Evolutionary conservation across 2,888 invertebrate genomes (phyloP).

Genomic region (Erebia aethiops): DNA sequence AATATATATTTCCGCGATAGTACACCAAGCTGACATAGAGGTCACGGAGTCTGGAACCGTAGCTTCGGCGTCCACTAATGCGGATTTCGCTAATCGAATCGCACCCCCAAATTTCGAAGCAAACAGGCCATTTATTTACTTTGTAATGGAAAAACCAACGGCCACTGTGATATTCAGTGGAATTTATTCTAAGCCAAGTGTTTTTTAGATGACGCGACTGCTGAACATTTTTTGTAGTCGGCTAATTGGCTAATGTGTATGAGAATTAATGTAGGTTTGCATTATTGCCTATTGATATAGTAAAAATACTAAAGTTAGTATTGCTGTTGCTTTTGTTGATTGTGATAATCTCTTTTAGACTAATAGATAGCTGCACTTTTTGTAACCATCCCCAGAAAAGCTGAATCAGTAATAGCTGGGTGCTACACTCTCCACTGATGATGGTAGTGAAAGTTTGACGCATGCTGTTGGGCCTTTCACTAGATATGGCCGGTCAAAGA

Average conservation of each 20-base stretch:
- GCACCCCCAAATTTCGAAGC: slow-evolving; percentile 84
- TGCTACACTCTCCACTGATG: too few species aligned
- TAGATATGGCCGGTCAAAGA: too few species aligned
- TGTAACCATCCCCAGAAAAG: too few species aligned
- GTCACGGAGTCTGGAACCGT: slow-evolving; percentile 90
- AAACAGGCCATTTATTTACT: slow-evolving; percentile 86
- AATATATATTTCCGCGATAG: slow-evolving; percentile 83
- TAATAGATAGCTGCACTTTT: too few species aligned
- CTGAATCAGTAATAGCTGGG: too few species aligned
- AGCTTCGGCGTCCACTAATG: slow-evolving; percentile 84
- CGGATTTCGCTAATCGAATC: slow-evolving; percentile 78
- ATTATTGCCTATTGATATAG: neutral
- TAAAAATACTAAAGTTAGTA: slow-evolving; percentile 7
- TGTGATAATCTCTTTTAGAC: neutral
- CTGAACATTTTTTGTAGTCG: neutral
- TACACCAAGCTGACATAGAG: slow-evolving; percentile 89
- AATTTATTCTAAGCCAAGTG: slow-evolving; percentile 73
- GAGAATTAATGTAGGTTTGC: neutral
- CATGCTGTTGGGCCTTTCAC: too few species aligned
- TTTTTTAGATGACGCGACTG: slow-evolving; percentile 50
- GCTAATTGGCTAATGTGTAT: neutral
- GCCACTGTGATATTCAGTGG: slow-evolving; percentile 86
- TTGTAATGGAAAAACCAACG: slow-evolving; percentile 86
- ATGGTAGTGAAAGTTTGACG: too few species aligned
- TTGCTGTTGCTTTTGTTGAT: slow-evolving; percentile 7